phyloP scores from a whole-genome alignment of 2,797 vertebrate species.

The Sternotherus odoratus region DNA sequence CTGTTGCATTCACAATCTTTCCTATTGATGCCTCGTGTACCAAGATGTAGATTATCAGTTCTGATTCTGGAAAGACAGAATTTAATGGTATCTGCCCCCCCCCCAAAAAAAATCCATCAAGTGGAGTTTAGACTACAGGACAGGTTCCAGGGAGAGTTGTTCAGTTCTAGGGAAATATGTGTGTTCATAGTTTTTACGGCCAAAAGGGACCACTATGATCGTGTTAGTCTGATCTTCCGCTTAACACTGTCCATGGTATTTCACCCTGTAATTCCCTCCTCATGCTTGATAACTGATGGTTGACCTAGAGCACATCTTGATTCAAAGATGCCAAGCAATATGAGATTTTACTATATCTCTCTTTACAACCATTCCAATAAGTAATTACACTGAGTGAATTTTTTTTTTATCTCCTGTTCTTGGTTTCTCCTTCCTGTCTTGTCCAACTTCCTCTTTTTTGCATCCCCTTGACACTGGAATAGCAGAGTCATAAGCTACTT shows the following conservation, averaged over 20 bases:
- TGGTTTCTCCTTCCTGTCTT: background rate
- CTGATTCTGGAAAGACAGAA: background rate
- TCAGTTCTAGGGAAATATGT: background rate
- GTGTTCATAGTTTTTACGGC: background rate
- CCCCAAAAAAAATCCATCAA: background rate
- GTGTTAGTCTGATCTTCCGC: background rate
- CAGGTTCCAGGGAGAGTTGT: background rate
- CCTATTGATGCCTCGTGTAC: background rate
- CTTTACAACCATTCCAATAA: background rate
- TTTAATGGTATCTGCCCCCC: background rate
- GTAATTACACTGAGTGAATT: background rate
- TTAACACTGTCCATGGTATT: background rate
- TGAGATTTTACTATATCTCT: background rate
- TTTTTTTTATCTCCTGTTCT: background rate
- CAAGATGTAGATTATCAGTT: accelerated
- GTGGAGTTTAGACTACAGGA: background rate
- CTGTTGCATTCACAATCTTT: background rate
- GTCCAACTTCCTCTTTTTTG: background rate
- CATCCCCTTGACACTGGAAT: background rate
- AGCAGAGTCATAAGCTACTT: background rate
- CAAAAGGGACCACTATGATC: background rate
- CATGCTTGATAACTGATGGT: background rate
- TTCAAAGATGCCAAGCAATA: background rate
- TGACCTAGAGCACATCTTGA: background rate
- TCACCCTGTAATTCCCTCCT: background rate